Base-by-base conservation (phyloP, 2,113 vertebrate species). In the Oxygymnocypris stewartii region DNA sequence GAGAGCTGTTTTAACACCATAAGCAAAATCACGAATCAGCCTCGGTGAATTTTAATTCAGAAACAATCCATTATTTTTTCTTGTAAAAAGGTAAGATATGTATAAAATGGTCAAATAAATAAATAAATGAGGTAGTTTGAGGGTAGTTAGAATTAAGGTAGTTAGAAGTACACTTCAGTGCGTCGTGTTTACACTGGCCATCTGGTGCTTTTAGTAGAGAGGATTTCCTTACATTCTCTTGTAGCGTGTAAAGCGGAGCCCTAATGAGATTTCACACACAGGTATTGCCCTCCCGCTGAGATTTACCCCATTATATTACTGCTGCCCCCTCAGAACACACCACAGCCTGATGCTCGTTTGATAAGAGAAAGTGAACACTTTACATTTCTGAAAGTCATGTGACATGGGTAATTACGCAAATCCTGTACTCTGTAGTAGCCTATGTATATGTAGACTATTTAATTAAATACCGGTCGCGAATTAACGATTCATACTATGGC, bases 221-320 rank as follows among this genome's bases (percentile, higher is more conserved):
- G 87, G 84, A 84, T 86, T 81, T 77, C 44, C 74, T 6, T 3
- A 8, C 12, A 13, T 42, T 59, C 51, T 49, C 49, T 16, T 16
- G 23, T 31, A 20, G 35, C 9, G 61, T 28, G 78, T 51, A 73
- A 80, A 59, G 77, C 31, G 6, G 6, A 12, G 5, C 35, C 13
- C 23, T 40, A 18, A 18, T 57, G 61, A 47, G 81, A 59, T 84
- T 76, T 84, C 69, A 25, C 49, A 40, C 71, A 9, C 83, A 47
- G 14, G 35, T 76, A 49, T 76, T 31, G 71, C n/a, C 37, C 40
- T 76, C 59, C 44, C 10, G 49, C n/a, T n/a, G 23, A 28, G 77
- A 44, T 25, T 44, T 14, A n/a, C 5, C 67, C 59, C 23, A 2
- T 0, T 23, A 9, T 79, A 57, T 28, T 23, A 77, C 18, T 40